These are phyloP conservation scores for Thaumetopoea pityocampa DNA, from an alignment of 1,140 invertebrate genomes.

Conservation along the genomic window DNA sequence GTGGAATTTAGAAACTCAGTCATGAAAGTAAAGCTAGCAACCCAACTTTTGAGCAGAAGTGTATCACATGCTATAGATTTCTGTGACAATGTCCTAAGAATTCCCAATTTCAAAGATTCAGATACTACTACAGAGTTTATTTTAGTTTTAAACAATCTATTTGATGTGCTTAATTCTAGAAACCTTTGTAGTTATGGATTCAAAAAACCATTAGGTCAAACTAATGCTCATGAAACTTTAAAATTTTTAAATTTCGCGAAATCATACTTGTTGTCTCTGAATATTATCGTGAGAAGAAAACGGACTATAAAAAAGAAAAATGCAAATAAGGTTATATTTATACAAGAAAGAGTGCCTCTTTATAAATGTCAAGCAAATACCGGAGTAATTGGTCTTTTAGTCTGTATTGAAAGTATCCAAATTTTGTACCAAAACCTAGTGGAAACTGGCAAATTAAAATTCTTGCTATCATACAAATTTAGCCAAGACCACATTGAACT, in stretches of 20 bases:
- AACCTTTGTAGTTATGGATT: no score
- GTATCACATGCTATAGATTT: background rate
- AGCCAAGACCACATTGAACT: conserved; percentile 14
- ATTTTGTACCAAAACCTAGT: background rate
- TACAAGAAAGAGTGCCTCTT: no score
- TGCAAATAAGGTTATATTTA: no score
- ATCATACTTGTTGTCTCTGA: no score
- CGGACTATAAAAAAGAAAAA: no score
- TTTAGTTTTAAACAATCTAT: background rate
- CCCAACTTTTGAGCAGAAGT: conserved; percentile 1
- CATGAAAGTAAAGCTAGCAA: no score
- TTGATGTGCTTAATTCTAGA: background rate
- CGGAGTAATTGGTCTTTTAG: conserved; percentile 1
- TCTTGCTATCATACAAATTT: conserved; percentile 1
- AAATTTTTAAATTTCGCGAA: no score
- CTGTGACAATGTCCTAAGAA: background rate
- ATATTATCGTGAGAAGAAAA: no score
- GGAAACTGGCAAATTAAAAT: background rate
- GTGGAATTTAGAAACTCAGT: conserved; percentile 1
- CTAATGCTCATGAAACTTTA: no score
- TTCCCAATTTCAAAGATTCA: background rate
- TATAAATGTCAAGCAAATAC: no score
- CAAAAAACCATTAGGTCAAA: no score
- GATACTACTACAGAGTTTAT: background rate
- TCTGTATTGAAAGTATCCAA: conserved; percentile 2